Conservation (phyloP, 2,113 vertebrate genomes). For the Lota lota region DNA sequence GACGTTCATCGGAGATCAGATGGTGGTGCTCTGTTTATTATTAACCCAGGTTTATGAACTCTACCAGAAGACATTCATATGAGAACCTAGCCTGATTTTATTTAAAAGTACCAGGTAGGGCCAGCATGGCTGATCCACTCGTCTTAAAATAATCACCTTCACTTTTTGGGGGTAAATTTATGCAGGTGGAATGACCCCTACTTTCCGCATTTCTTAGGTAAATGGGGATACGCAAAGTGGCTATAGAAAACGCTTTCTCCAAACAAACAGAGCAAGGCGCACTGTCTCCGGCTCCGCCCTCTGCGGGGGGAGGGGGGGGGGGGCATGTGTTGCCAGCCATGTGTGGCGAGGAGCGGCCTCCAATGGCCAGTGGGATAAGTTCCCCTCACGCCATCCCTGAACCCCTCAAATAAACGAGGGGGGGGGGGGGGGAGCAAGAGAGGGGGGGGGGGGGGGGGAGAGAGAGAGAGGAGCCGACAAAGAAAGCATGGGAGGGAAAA, state of each 20-base stretch:
- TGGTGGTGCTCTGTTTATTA: too few relatives aligned
- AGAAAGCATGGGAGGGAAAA: background rate
- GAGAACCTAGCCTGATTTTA: background rate
- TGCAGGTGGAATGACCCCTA: slow-evolving; percentile 34
- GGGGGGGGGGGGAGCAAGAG: background rate
- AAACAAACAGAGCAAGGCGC: slow-evolving; percentile 40
- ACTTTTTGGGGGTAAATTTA: slow-evolving; percentile 38
- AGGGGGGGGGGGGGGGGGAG: slow-evolving; percentile 16
- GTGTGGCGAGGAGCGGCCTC: slow-evolving; percentile 14
- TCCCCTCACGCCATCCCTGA: slow-evolving; percentile 37
- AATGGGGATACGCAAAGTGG: slow-evolving; percentile 27
- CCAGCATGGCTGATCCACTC: slow-evolving; percentile 17
- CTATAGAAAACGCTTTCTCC: slow-evolving; percentile 33
- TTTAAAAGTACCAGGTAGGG: slow-evolving; percentile 1
- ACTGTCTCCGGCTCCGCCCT: slow-evolving; percentile 21
- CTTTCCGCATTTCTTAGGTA: slow-evolving; percentile 19
- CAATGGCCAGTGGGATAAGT: slow-evolving; percentile 22
- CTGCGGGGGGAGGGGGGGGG: slow-evolving; percentile 18
- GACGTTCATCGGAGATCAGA: too few relatives aligned
- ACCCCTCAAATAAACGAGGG: slow-evolving; percentile 38
- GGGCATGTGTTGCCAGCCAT: background rate
- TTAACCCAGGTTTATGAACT: slow-evolving; percentile 16
- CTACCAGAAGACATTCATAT: slow-evolving; percentile 3
- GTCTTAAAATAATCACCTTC: slow-evolving; percentile 33
- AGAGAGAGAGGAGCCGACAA: slow-evolving; percentile 3